A percentile compares a stretch with the other conserved stretches of the same genome.
Conservation (phyloP, 2,888 invertebrate genomes). For the Cataglyphis albicans region DNA sequence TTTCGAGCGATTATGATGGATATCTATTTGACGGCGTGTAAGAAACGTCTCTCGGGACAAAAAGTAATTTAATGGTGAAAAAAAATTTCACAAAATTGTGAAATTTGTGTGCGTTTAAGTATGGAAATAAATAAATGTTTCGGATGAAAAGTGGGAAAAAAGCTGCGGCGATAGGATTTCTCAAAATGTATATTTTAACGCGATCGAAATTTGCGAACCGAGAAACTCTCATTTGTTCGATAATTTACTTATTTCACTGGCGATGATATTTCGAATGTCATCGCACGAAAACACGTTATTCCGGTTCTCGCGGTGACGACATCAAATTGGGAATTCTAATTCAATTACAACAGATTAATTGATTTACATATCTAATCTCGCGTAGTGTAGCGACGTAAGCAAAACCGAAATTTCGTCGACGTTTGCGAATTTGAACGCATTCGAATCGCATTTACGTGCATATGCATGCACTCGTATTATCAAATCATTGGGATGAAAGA, state of each 20-base stretch:
- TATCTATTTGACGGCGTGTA: slow-evolving; percentile 27
- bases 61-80: slow-evolving; percentile 37
- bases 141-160: neutral
- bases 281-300: slow-evolving; percentile 39
- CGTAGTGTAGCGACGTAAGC: slow-evolving; percentile 66
- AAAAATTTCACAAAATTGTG: slow-evolving; percentile 11
- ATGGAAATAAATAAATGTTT: slow-evolving; percentile 4
- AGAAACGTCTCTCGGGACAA: slow-evolving; percentile 18
- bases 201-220: slow-evolving; percentile 10
- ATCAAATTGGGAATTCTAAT: slow-evolving; percentile 59
- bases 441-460: slow-evolving; percentile 52
- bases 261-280: neutral
- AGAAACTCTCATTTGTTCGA: neutral
- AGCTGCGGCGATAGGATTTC: neutral
- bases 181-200: neutral
- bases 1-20: slow-evolving; percentile 41
- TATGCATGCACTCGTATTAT: slow-evolving; percentile 20
- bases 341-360: slow-evolving; percentile 65
- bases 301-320: slow-evolving; percentile 38
- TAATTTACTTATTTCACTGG: neutral
- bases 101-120: neutral
- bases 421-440: slow-evolving; percentile 59
- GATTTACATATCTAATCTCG: slow-evolving; percentile 65
- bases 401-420: slow-evolving; percentile 65
- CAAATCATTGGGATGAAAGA: slow-evolving; percentile 22